Base-by-base conservation (phyloP, 37 sponge, comb jelly and placozoan genomes). In the Corticium candelabrum region DNA sequence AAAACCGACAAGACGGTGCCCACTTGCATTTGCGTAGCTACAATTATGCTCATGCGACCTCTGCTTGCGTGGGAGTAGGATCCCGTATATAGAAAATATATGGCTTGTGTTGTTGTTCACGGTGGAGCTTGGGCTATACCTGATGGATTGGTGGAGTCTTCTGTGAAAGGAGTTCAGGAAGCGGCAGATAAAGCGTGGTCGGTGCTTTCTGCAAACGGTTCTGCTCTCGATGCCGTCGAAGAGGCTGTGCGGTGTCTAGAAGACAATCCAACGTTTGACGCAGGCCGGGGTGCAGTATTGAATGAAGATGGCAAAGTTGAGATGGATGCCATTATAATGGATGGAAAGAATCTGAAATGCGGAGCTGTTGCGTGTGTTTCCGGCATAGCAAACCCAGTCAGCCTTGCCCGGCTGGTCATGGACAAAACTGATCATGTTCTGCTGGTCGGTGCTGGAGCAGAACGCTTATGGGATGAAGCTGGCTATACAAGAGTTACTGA, bases 261-360 rank as follows among this genome's bases (percentile, higher is more conserved):
- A 41, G 87, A 88, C 39, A 67, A 92, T 76, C 85, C 87, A 11
- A 39, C 38, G 5, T 84, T 85, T 2, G 76, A 93, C 67, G 86
- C 90, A 41, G 94, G 94, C 34, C 81, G 77, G 43, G 94, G 94
- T 3, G 78, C 90, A 4, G 73, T 62, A 27, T 62, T 90, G 31
- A 93, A 84, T 36, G 30, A 34, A 37, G 77, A 68, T 7, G 90
- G 90, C 5, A 77, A 83, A 35, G 76, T 93, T 1, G 90, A 93
- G 56, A 85, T 89, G 90, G 90, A 90, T 35, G 90, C 94, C 3
- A 78, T 87, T 2, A 87, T 93, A 31, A 75, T 86, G 68, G 85
- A 89, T 56, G 90, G 93, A 36, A 39, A 3, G 4, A 69, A 39
- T 41, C 76, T 87, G 7, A 74, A 83, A 30, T 85, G 75, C 40